Conservation (phyloP, 2,888 invertebrate genomes). For the Oconnorella tubifera region DNA sequence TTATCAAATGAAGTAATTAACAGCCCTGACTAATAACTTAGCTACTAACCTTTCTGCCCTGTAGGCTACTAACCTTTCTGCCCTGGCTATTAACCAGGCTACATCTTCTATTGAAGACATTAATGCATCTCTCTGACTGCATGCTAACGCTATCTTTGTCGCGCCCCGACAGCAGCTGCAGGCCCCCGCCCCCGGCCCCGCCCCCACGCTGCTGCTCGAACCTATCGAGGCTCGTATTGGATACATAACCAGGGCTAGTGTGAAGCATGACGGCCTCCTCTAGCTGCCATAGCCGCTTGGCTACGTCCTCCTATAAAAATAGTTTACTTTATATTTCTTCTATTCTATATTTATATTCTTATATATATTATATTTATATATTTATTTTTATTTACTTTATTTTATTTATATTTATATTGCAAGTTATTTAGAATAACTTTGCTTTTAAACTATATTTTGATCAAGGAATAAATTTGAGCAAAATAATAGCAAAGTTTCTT, state of each 20-base stretch:
- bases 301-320: conserved; percentile 7
- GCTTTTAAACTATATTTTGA: too few species aligned
- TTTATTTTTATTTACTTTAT: too few species aligned
- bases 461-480: too few species aligned
- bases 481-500: too few species aligned
- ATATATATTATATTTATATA: too few species aligned
- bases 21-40: too few species aligned
- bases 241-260: conserved; percentile 23
- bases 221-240: conserved; percentile 20
- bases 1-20: too few species aligned
- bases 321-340: too few species aligned
- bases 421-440: too few species aligned
- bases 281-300: conserved; percentile 3
- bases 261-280: conserved; percentile 15
- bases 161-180: background rate
- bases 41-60: too few species aligned
- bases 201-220: conserved; percentile 16
- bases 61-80: background rate
- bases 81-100: background rate
- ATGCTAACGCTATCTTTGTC: conserved; percentile 26
- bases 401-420: too few species aligned
- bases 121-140: conserved; percentile 23
- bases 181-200: background rate
- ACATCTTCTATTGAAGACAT: conserved; percentile 20
- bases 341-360: too few species aligned